Evolutionary conservation across 2,888 invertebrate species (phyloP), one percentile per base, ranked within the genome.

Genomic region (Cephus pulcher): DNA sequence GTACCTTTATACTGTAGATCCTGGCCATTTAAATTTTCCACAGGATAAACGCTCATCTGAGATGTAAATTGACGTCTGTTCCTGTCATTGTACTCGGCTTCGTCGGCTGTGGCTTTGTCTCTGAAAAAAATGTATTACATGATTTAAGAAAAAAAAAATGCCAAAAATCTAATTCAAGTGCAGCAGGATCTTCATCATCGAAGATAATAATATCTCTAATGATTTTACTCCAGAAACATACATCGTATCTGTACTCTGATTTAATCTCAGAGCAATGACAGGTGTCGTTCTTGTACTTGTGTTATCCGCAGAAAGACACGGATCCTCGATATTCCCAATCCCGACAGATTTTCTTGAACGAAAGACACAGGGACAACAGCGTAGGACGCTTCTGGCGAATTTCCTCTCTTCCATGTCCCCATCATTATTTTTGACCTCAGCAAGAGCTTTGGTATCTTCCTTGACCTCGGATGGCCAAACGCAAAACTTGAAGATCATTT

Each of bases 291-390:
- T 82, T 69, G 79, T 75, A 73, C 15, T 34, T 0, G 71, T 71
- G 12, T 33, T 34, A 15, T 84, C 83, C 30, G 84, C 84, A 33
- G 88, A 85, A 34, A 85, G 74, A 3, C 83, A 81, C 30, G 78
- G 82, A 12, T 84, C 82, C 34, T 85, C 86, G 77, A 79, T 80
- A 69, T 79, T 84, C 6, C 81, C 88, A 35, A 90, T 80, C 6
- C 86, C 91, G 69, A 91, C 84, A 6, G 91, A 79, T 74, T 85
- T 86, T 79, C 91, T 84, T 79, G 88, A 89, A 4, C 91, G 87
- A 81, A 91, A 91, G 40, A 87, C 86, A 78, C 91, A 91, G 9
- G 90, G 91, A 74, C 89, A 91, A 80, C 89, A 91, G 56, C 88
- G 87, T 56, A 91, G 84, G 69, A 91, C 83, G 74, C 84, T 83